Conservation (phyloP, 2,888 invertebrate species). For the Beris chalybata region DNA sequence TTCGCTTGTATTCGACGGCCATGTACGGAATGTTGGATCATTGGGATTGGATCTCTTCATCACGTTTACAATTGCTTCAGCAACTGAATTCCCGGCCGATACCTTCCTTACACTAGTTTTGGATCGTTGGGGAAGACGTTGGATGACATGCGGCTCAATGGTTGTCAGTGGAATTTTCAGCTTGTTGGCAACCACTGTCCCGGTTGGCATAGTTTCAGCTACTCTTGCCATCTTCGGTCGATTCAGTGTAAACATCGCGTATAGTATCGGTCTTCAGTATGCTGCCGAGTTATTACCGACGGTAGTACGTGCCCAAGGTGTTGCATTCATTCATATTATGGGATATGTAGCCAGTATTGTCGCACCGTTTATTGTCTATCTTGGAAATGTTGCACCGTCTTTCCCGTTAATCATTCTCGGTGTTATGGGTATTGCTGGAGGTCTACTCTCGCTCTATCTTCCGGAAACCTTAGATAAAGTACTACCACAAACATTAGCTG, state of each 20-base stretch:
- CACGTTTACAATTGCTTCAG: conserved; percentile 81
- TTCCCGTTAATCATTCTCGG: conserved; percentile 80
- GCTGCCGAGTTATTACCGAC: conserved; percentile 86
- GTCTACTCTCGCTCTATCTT: conserved; percentile 73
- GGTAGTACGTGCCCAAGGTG: conserved; percentile 83
- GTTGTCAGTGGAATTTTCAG: conserved; percentile 79
- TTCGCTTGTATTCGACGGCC: conserved; percentile 84
- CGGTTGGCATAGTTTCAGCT: conserved; percentile 73
- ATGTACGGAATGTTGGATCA: conserved; percentile 84
- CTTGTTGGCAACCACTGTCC: conserved; percentile 73
- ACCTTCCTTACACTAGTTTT: conserved; percentile 75
- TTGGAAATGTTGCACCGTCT: conserved; percentile 70
- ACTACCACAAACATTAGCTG: conserved; percentile 81
- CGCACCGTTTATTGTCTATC: conserved; percentile 82
- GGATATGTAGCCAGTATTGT: conserved; percentile 83
- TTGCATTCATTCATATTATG: conserved; percentile 84
- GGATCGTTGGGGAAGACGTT: conserved; percentile 76
- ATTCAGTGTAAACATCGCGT: conserved; percentile 85
- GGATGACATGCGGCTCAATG: conserved; percentile 83
- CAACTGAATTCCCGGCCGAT: conserved; percentile 83
- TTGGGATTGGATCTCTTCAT: conserved; percentile 80
- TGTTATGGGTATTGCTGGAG: conserved; percentile 72
- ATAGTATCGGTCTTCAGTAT: conserved; percentile 87
- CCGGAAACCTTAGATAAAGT: conserved; percentile 86
- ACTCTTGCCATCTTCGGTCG: conserved; percentile 79